Percentiles rank a stretch among this genome's conserved stretches.
Conservation (phyloP, 1,140 invertebrate genomes). For the Orchesella cincta region DNA sequence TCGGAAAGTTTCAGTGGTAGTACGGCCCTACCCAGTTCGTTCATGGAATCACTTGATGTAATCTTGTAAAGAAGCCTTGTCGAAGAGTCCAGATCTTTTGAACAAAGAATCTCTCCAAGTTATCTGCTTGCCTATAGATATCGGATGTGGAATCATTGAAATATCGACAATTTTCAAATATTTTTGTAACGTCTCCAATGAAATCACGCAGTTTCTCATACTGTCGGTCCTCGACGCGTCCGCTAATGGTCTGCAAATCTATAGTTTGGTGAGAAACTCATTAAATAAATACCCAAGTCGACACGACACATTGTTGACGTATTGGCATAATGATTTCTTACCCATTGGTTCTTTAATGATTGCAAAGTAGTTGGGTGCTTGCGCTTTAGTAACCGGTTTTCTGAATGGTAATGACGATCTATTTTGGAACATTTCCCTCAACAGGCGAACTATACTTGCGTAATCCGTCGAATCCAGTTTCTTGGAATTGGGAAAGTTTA, state of each 20-base stretch:
- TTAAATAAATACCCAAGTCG: not conserved
- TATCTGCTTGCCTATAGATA: constrained; percentile 93
- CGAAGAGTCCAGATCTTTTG: constrained; percentile 83
- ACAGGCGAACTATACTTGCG: constrained; percentile 77
- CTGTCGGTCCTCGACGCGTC: constrained; percentile 76
- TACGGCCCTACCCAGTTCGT: not conserved
- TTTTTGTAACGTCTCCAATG: constrained; percentile 95
- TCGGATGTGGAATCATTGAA: constrained; percentile 94
- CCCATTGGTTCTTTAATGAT: constrained; percentile 98
- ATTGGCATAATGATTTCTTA: constrained; percentile 59
- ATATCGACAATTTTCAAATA: constrained; percentile 97
- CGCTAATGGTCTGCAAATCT: constrained; percentile 93
- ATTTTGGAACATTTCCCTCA: constrained; percentile 88
- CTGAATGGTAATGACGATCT: constrained; percentile 96
- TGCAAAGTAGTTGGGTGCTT: constrained; percentile 96
- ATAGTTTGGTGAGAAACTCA: constrained; percentile 51
- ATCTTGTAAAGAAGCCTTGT: constrained; percentile 67
- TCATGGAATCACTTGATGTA: not conserved
- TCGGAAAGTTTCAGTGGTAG: no score
- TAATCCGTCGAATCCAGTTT: constrained; percentile 79
- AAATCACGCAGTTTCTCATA: constrained; percentile 91
- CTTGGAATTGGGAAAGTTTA: constrained; percentile 88
- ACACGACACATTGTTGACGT: not conserved
- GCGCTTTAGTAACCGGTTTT: constrained; percentile 90
- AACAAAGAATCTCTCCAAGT: constrained; percentile 92